Conservation (phyloP, 1,140 invertebrate species). For the Euglossa dilemma region DNA sequence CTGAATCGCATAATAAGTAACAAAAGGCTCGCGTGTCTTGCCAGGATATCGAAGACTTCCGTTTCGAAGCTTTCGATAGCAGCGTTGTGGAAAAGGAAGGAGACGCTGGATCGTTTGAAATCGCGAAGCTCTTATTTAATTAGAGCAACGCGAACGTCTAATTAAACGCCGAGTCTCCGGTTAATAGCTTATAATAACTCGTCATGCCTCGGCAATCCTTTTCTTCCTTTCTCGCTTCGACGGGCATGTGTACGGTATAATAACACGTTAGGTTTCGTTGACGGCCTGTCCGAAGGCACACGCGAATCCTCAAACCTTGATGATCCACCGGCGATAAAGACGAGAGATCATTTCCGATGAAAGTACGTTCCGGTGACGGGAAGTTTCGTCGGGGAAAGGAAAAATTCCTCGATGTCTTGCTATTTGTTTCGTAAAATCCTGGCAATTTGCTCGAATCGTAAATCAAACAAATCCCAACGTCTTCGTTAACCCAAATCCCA, state of each 20-base stretch:
- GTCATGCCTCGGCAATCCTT: neutral
- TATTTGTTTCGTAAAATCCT: neutral
- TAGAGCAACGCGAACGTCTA: neutral
- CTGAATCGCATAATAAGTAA: constrained; percentile 33
- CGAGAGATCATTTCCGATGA: neutral
- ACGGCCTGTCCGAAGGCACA: neutral
- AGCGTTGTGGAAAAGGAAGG: neutral
- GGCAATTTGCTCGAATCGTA: too few relatives aligned
- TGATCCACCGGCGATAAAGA: neutral
- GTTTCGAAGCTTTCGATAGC: neutral
- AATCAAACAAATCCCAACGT: neutral
- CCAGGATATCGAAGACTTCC: neutral
- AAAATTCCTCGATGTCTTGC: neutral
- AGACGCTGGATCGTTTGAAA: neutral
- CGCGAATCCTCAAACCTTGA: neutral
- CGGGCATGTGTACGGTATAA: neutral
- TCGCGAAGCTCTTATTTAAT: neutral
- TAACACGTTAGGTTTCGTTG: constrained; percentile 27
- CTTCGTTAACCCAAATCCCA: neutral
- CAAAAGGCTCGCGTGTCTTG: neutral
- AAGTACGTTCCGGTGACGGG: neutral
- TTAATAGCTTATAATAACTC: constrained; percentile 30
- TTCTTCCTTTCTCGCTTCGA: constrained; percentile 1
- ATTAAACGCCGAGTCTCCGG: constrained; percentile 2
- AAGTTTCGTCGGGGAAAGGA: constrained; percentile 5